Evolutionary conservation across 2,113 vertebrate species (phyloP).

Genomic region (Rhizomys pruinosus): DNA sequence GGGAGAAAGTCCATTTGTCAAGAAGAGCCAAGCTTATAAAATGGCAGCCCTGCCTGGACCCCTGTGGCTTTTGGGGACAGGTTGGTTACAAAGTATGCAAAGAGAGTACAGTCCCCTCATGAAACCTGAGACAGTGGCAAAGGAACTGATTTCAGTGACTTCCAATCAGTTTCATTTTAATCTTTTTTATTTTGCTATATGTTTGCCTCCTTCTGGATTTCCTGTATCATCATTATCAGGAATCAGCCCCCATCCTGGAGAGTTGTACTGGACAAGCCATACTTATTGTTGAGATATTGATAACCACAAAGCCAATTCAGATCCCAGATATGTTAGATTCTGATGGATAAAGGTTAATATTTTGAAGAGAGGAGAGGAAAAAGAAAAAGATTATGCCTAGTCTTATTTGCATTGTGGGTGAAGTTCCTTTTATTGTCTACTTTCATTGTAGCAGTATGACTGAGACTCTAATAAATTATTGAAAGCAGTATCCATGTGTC

Average conservation of each 20-base stretch:
- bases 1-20: conserved; percentile 2
- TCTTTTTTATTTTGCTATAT: conserved; percentile 67
- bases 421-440: conserved; percentile 71
- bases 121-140: not conserved
- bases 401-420: conserved; percentile 54
- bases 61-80: not conserved
- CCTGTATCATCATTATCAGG: conserved; percentile 74
- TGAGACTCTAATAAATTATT: conserved; percentile 70
- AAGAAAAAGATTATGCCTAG: conserved; percentile 61
- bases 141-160: not conserved
- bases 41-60: not conserved
- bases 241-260: conserved; percentile 70
- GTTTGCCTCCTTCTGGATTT: conserved; percentile 63
- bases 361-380: conserved; percentile 68
- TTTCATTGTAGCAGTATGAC: conserved; percentile 57
- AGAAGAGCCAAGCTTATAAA: not conserved
- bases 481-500: conserved; percentile 65
- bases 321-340: conserved; percentile 71
- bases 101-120: not conserved
- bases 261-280: conserved; percentile 80
- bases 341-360: conserved; percentile 84
- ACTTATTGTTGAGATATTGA: conserved; percentile 76
- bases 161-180: conserved; percentile 32
- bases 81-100: not conserved
- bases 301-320: conserved; percentile 71